Conservation (phyloP, 2,113 vertebrate genomes). For the Alosa alosa region DNA sequence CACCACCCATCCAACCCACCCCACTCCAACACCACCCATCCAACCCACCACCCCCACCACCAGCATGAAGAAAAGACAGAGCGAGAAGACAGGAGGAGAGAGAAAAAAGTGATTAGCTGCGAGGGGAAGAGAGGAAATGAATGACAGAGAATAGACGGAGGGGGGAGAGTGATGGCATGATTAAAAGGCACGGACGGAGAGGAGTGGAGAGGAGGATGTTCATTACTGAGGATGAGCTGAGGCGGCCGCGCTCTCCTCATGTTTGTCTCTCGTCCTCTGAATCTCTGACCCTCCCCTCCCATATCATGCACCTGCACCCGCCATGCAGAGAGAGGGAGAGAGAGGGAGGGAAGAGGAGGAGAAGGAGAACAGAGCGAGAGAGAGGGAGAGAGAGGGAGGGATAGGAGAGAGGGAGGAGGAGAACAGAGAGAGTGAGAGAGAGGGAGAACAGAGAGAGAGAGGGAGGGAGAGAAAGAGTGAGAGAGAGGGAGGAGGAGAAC, state of each 20-base stretch:
- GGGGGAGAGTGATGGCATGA: background rate
- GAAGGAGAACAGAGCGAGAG: too few species aligned
- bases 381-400: too few species aligned
- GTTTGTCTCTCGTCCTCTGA: background rate
- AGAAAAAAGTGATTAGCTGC: background rate
- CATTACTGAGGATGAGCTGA: background rate
- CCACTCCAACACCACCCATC: background rate
- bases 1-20: background rate
- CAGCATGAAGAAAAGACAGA: background rate
- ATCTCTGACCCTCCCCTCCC: too few species aligned
- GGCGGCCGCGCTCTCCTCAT: background rate
- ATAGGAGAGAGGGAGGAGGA: too few species aligned
- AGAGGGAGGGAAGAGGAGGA: too few species aligned
- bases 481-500: too few species aligned
- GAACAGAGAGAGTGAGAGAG: too few species aligned
- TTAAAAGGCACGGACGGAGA: background rate
- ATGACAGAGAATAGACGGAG: too few species aligned
- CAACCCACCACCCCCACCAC: background rate
- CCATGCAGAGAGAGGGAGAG: background rate
- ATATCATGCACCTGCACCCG: too few species aligned
- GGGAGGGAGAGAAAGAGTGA: too few species aligned
- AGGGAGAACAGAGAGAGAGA: too few species aligned
- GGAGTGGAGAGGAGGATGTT: background rate
- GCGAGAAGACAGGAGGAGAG: background rate
- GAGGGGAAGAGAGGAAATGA: too few species aligned